Evolutionary conservation across 2,797 vertebrate species (phyloP).

Genomic region (Acanthornis magna): DNA sequence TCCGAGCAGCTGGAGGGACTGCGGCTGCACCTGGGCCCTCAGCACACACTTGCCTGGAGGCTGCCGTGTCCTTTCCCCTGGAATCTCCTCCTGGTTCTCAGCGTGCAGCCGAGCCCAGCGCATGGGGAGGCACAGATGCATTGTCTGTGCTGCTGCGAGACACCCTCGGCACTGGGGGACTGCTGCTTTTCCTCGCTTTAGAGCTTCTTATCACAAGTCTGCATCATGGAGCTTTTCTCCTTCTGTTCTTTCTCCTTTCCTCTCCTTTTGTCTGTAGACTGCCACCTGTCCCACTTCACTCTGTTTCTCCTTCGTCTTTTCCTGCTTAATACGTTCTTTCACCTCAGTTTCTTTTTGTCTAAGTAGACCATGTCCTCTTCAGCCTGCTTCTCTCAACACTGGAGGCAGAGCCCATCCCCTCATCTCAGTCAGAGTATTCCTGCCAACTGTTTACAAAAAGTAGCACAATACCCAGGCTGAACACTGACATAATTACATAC

Average conservation of each 20-base stretch:
- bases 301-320: not conserved
- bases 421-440: constrained; percentile 37
- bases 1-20: not conserved
- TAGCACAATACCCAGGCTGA: constrained; percentile 61
- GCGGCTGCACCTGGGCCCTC: not conserved
- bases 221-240: not conserved
- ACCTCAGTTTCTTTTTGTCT: not conserved
- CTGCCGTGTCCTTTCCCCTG: not conserved
- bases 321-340: not conserved
- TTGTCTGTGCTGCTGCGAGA: not conserved
- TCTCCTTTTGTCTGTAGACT: not conserved
- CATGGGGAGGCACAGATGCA: not conserved
- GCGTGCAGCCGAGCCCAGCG: fast-evolving
- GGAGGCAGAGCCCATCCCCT: constrained; percentile 23
- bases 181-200: not conserved
- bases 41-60: not conserved
- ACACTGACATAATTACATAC: constrained; percentile 56
- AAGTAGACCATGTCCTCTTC: constrained; percentile 4
- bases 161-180: not conserved
- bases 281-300: constrained; percentile 6
- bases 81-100: not conserved
- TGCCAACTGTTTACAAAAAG: constrained; percentile 67
- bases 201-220: not conserved
- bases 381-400: not conserved
- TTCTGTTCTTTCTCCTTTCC: not conserved